These are phyloP conservation scores for Leptodactylus fuscus DNA, from an alignment of 2,113 vertebrate genomes.

Conservation along the genomic window DNA sequence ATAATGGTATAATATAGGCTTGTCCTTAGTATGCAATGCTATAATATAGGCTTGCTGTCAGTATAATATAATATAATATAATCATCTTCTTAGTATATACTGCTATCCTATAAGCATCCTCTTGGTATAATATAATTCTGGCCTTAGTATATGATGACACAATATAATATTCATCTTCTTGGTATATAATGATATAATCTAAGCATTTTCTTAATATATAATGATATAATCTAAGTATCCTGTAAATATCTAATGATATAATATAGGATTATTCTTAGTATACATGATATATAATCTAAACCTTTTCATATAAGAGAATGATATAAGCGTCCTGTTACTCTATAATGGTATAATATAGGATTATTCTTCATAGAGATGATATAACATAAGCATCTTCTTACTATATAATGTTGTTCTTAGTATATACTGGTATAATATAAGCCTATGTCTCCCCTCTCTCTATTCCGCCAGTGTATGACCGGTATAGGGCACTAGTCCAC, in stretches of 20 bases:
- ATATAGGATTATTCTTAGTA: too few relatives aligned
- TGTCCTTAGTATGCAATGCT: not conserved
- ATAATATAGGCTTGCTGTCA: not conserved
- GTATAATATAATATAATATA: not conserved
- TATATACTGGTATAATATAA: not conserved
- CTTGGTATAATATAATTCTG: not conserved
- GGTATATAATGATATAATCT: not conserved
- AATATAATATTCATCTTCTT: conserved; percentile 9
- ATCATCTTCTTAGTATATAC: not conserved
- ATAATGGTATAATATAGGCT: not conserved
- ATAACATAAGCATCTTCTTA: not conserved
- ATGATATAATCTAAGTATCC: not conserved
- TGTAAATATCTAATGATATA: not conserved
- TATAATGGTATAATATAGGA: not conserved
- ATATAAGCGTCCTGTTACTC: not conserved
- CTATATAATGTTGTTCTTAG: not conserved
- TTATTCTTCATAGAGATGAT: too few relatives aligned
- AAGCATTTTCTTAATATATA: not conserved
- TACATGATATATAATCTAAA: not conserved
- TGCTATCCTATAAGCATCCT: not conserved
- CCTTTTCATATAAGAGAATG: not conserved
- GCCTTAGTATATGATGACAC: not conserved
- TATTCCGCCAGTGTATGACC: too few relatives aligned
- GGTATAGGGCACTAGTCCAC: too few relatives aligned
- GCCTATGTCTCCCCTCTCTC: too few relatives aligned